phyloP scores from a whole-genome alignment of 2,888 invertebrate genomes.

The Plagiodera versicolora region DNA sequence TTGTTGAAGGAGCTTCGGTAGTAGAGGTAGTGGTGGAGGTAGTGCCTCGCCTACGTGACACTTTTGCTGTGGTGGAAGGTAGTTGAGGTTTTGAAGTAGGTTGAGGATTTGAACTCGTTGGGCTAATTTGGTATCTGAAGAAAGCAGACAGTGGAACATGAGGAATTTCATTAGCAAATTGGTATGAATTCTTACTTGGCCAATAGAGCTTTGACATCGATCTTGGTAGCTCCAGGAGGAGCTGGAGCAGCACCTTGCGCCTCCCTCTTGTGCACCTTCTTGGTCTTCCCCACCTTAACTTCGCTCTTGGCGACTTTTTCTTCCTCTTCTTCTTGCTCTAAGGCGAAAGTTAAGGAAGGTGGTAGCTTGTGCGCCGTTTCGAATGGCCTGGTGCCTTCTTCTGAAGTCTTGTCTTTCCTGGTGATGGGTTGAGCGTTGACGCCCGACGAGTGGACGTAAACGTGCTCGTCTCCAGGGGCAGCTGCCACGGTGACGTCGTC shows the following conservation, averaged over 20 bases:
- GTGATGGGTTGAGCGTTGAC: conserved; percentile 48
- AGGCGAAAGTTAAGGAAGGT: conserved; percentile 50
- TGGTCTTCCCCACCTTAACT: conserved; percentile 21
- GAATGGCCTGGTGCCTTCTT: conserved; percentile 55
- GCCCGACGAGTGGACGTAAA: conserved; percentile 60
- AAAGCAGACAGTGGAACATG: neutral
- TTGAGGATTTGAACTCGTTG: too few relatives aligned
- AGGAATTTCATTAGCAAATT: neutral
- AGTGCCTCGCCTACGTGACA: too few relatives aligned
- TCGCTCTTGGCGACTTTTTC: conserved; percentile 29
- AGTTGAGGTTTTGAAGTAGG: conserved; percentile 28
- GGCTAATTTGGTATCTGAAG: conserved; percentile 45
- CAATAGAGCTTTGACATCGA: conserved; percentile 40
- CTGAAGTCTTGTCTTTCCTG: conserved; percentile 45
- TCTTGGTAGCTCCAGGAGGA: conserved; percentile 52
- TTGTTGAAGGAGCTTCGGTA: conserved; percentile 32
- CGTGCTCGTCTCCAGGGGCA: conserved; percentile 68
- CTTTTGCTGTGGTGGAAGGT: conserved; percentile 27
- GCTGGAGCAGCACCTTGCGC: conserved; percentile 47
- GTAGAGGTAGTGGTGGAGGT: conserved; percentile 16
- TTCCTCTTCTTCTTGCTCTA: conserved; percentile 46
- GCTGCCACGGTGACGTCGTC: conserved; percentile 66
- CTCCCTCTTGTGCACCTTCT: conserved; percentile 41
- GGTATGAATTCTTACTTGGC: conserved; percentile 23
- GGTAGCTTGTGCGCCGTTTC: conserved; percentile 76